phyloP scores from a whole-genome alignment of 2,888 invertebrate species.

The Volucella zonaria region DNA sequence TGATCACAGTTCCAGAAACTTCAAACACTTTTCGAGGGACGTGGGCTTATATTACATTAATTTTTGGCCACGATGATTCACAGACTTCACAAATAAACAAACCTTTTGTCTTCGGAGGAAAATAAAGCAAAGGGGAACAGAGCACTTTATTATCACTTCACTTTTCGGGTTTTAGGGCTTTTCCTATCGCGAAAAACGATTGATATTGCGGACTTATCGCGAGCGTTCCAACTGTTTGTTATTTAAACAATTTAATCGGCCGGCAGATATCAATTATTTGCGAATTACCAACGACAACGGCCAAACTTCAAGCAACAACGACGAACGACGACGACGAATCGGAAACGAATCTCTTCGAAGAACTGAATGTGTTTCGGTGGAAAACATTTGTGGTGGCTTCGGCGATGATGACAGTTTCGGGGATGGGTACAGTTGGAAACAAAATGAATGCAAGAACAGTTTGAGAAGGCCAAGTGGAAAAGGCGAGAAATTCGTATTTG shows the following conservation, averaged over 20 bases:
- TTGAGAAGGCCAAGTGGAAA: background rate
- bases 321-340: conserved; percentile 13
- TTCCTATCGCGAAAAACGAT: background rate
- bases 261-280: background rate
- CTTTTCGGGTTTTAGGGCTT: background rate
- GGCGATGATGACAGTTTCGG: conserved; percentile 49
- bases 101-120: conserved; percentile 8
- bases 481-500: background rate
- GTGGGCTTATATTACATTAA: conserved; percentile 18
- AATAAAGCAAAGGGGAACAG: background rate
- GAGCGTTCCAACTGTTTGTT: conserved; percentile 7
- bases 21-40: conserved; percentile 12
- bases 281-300: conserved; percentile 3
- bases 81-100: conserved; percentile 25
- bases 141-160: conserved; percentile 35
- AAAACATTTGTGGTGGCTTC: background rate
- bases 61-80: conserved; percentile 36
- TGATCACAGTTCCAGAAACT: conserved; percentile 32
- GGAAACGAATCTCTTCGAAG: conserved; percentile 12
- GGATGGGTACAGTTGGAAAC: conserved; percentile 45
- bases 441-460: background rate
- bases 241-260: conserved; percentile 2
- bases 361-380: conserved; percentile 23
- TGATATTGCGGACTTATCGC: conserved; percentile 8
- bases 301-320: conserved; percentile 1